These are phyloP conservation scores for Amazonetta brasiliensis DNA, from an alignment of 2,797 vertebrate genomes.

Conservation along the genomic window DNA sequence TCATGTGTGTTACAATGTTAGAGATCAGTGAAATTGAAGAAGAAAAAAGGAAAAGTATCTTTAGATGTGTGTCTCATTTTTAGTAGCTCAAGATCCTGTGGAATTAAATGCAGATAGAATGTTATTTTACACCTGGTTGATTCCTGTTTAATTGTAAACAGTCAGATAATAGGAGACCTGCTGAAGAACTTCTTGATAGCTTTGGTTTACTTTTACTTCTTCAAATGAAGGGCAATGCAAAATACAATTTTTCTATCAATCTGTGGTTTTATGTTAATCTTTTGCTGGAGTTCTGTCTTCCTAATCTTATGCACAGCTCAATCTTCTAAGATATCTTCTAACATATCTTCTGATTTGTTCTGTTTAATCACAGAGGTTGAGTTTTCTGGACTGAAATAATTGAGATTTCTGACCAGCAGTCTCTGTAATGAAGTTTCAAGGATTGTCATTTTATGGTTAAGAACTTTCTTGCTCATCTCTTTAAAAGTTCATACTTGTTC, in stretches of 20 bases:
- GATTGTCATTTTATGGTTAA: neutral
- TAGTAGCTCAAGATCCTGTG: neutral
- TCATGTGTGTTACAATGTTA: neutral
- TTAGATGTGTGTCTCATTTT: neutral
- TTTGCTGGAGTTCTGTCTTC: neutral
- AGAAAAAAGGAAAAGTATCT: neutral
- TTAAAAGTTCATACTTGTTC: neutral
- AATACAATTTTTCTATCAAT: neutral
- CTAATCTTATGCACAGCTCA: neutral
- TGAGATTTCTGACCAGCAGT: neutral
- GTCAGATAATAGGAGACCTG: neutral
- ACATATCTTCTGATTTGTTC: neutral
- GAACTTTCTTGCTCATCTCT: neutral
- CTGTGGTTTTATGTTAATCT: neutral
- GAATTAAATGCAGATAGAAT: neutral
- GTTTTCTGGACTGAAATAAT: neutral
- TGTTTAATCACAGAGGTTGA: neutral
- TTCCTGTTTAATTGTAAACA: neutral
- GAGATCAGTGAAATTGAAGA: neutral
- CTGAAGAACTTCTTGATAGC: neutral
- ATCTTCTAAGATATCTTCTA: constrained; percentile 14
- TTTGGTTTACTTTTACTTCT: neutral
- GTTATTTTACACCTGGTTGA: neutral
- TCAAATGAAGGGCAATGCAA: neutral
- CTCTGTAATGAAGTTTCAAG: neutral